A percentile compares a stretch with the other conserved stretches of the same genome.
phyloP scores from a whole-genome alignment of 2,113 vertebrate genomes.

The Pelmatolapia mariae region DNA sequence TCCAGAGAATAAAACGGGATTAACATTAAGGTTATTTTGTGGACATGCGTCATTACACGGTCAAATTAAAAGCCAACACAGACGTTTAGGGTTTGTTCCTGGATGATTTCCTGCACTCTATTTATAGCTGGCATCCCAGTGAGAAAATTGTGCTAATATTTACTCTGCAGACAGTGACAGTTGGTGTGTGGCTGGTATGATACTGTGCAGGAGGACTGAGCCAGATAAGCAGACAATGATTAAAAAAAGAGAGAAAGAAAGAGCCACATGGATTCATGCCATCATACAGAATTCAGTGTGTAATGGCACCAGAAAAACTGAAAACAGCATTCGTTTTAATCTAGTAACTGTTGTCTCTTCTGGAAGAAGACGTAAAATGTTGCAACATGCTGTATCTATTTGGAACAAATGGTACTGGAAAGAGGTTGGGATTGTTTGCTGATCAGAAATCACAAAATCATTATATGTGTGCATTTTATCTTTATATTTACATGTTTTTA shows the following conservation, averaged over 20 bases:
- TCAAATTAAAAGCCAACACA: constrained; percentile 19
- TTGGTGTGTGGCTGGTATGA: neutral
- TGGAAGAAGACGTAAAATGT: neutral
- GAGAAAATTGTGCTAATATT: constrained; percentile 22
- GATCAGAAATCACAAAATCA: neutral
- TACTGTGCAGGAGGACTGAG: neutral
- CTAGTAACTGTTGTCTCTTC: neutral
- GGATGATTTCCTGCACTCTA: constrained; percentile 6
- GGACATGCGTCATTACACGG: neutral
- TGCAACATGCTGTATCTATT: neutral
- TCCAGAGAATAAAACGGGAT: constrained; percentile 22
- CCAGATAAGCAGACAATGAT: constrained; percentile 1
- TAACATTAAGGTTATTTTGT: neutral
- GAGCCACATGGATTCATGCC: neutral
- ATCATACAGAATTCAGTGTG: neutral
- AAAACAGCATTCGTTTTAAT: neutral
- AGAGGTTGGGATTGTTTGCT: neutral
- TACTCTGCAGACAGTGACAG: constrained; percentile 5
- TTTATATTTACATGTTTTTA: neutral
- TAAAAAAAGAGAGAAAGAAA: neutral
- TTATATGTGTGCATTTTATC: neutral
- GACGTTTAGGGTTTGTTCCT: neutral
- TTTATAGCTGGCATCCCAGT: constrained; percentile 6
- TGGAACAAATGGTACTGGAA: neutral
- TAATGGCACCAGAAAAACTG: neutral